phyloP scores from a whole-genome alignment of 2,888 invertebrate species.

The Germaria angustata region DNA sequence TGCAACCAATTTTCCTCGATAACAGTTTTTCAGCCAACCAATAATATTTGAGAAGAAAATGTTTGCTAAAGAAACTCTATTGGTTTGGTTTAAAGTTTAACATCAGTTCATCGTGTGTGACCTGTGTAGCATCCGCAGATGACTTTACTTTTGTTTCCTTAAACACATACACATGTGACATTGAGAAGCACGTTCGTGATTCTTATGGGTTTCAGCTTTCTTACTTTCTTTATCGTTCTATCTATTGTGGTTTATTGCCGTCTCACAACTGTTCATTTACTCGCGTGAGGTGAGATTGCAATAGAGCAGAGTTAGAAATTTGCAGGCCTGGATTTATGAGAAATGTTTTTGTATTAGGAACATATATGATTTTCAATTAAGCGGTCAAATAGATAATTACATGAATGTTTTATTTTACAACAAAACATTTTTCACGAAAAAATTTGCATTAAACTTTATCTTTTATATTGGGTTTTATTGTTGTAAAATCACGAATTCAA shows the following conservation, averaged over 20 bases:
- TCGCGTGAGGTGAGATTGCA: conserved; percentile 22
- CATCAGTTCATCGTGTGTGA: conserved; percentile 66
- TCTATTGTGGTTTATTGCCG: conserved; percentile 62
- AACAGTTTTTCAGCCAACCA: conserved; percentile 58
- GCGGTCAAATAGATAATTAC: too few species aligned
- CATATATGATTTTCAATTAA: too few species aligned
- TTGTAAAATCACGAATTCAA: too few species aligned
- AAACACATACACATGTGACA: neutral
- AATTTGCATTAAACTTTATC: too few species aligned
- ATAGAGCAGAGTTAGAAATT: neutral
- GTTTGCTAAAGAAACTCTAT: conserved; percentile 8
- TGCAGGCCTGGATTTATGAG: conserved; percentile 9
- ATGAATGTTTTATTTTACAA: too few species aligned
- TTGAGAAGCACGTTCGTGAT: neutral
- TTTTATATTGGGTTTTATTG: too few species aligned
- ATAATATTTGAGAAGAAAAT: neutral
- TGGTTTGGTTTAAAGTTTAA: conserved; percentile 59
- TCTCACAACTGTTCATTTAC: conserved; percentile 56
- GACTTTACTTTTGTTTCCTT: conserved; percentile 53
- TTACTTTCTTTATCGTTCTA: conserved; percentile 6
- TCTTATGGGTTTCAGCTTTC: neutral
- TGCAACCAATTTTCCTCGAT: conserved; percentile 61
- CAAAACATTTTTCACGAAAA: too few species aligned
- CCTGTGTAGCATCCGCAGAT: conserved; percentile 49
- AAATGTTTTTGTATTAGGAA: too few species aligned